phyloP scores from a whole-genome alignment of 1,140 invertebrate genomes.

The Triops cancriformis region DNA sequence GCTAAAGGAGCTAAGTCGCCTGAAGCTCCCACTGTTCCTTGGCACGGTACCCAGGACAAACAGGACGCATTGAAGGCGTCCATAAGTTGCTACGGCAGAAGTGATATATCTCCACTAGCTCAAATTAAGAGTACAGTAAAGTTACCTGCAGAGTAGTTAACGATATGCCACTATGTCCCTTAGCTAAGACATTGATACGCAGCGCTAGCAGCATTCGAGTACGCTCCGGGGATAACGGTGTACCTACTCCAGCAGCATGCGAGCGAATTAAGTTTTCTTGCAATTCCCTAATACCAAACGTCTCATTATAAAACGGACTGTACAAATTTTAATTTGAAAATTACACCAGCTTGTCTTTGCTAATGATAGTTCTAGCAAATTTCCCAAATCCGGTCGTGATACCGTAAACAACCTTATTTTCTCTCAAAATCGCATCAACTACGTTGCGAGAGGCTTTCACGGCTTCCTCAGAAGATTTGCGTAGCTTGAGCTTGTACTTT shows the following conservation, averaged over 20 bases:
- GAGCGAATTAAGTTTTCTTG: slow-evolving; percentile 63
- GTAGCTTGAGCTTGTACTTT: slow-evolving; percentile 50
- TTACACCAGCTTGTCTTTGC: slow-evolving; percentile 52
- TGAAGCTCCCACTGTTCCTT: slow-evolving; percentile 64
- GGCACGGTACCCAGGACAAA: slow-evolving; percentile 62
- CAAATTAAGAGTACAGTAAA: background rate
- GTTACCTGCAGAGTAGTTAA: slow-evolving; percentile 44
- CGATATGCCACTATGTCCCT: slow-evolving; percentile 63
- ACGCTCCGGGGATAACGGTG: slow-evolving; percentile 51
- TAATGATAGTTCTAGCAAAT: slow-evolving; percentile 55
- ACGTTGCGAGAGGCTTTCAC: slow-evolving; percentile 47
- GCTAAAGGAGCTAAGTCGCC: slow-evolving; percentile 63
- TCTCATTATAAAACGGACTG: background rate
- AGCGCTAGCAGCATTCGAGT: slow-evolving; percentile 61
- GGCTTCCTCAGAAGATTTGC: slow-evolving; percentile 47
- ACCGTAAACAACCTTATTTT: slow-evolving; percentile 61
- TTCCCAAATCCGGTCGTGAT: slow-evolving; percentile 71
- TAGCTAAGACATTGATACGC: slow-evolving; percentile 61
- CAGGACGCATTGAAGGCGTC: slow-evolving; percentile 63
- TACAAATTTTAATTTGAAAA: slow-evolving; percentile 22
- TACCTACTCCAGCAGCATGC: slow-evolving; percentile 60
- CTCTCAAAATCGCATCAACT: slow-evolving; percentile 52
- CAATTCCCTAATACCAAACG: slow-evolving; percentile 45
- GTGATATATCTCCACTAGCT: slow-evolving; percentile 5
- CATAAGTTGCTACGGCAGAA: slow-evolving; percentile 46